Evolutionary conservation across 2,797 vertebrate species (phyloP).

Genomic region (Eulemur coronatus): DNA sequence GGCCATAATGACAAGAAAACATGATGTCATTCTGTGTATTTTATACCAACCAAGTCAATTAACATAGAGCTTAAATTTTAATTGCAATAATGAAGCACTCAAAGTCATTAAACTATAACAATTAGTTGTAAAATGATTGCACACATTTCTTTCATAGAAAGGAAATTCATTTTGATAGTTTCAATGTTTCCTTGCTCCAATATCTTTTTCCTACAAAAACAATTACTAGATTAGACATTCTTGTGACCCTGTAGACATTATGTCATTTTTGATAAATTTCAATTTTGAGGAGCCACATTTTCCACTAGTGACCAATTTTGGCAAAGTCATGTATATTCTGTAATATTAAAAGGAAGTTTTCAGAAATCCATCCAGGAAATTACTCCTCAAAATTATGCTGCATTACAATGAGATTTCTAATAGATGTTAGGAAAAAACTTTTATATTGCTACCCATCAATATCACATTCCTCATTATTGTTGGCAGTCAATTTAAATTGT

Average conservation of each 20-base stretch:
- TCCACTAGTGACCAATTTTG: conserved; percentile 11
- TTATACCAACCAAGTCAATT: neutral
- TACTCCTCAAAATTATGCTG: neutral
- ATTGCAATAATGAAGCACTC: neutral
- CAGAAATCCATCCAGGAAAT: neutral
- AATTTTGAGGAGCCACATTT: conserved; percentile 27
- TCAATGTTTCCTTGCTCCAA: neutral
- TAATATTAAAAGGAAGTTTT: neutral
- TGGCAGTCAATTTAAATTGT: neutral
- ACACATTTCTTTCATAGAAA: neutral
- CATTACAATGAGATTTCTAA: neutral
- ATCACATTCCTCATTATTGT: neutral
- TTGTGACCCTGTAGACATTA: neutral
- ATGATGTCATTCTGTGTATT: neutral
- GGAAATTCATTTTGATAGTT: neutral
- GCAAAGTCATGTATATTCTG: neutral
- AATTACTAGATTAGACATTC: neutral
- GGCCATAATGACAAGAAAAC: neutral
- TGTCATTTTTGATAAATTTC: conserved; percentile 39
- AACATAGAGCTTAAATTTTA: neutral
- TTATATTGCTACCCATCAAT: neutral
- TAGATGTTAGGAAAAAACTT: neutral
- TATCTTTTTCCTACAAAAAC: neutral
- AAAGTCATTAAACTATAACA: neutral
- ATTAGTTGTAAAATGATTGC: neutral